These are phyloP conservation scores for Monomorium pharaonis DNA, from an alignment of 1,140 invertebrate species.

Conservation along the genomic window DNA sequence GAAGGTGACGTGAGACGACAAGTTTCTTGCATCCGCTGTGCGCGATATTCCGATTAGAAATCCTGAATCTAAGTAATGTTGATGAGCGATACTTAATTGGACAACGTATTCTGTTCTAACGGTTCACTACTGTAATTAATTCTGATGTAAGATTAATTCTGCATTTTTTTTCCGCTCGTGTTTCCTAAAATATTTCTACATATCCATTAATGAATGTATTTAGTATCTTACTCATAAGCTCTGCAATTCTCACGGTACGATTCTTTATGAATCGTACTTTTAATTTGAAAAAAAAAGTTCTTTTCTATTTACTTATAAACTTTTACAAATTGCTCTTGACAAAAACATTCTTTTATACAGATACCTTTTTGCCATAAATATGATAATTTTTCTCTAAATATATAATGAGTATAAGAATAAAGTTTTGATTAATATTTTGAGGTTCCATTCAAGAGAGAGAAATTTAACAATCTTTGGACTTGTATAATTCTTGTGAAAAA, in stretches of 20 bases:
- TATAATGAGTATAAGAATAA: too few relatives aligned
- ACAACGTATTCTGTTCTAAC: neutral
- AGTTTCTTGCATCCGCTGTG: neutral
- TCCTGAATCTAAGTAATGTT: neutral
- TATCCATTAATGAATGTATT: neutral
- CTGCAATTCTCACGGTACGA: neutral
- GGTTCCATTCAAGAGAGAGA: too few relatives aligned
- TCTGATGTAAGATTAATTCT: slow-evolving; percentile 28
- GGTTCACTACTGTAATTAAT: neutral
- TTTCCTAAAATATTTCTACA: neutral
- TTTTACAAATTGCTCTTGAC: too few relatives aligned
- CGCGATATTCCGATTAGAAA: slow-evolving; percentile 12
- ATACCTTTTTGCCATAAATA: too few relatives aligned
- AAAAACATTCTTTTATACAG: too few relatives aligned
- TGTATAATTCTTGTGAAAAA: too few relatives aligned
- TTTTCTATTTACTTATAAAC: too few relatives aligned
- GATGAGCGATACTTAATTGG: slow-evolving; percentile 32
- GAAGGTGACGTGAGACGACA: neutral
- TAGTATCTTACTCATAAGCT: neutral
- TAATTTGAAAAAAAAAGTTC: neutral
- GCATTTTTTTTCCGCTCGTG: neutral
- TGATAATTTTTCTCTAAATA: too few relatives aligned
- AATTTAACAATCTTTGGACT: too few relatives aligned
- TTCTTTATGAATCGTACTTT: neutral
- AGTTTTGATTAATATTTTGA: too few relatives aligned